Percentiles rank a stretch among this genome's conserved stretches.
Evolutionary conservation across 2,888 invertebrate species (phyloP).

Genomic region (Epinotia demarniana): DNA sequence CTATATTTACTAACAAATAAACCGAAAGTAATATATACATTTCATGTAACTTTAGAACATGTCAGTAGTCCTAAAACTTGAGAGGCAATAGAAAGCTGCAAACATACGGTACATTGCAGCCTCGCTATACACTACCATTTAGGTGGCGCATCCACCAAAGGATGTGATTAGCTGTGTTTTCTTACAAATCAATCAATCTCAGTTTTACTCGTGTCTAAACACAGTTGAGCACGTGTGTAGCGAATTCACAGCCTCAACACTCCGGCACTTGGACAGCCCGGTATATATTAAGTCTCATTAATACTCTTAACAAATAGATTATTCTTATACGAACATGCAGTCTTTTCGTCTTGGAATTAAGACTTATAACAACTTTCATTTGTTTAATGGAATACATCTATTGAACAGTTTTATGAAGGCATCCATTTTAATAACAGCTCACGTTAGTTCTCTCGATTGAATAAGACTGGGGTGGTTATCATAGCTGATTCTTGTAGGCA

Average conservation of each 20-base stretch:
- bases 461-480: neutral
- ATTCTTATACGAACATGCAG: slow-evolving; percentile 20
- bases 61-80: neutral
- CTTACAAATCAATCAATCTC: neutral
- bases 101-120: neutral
- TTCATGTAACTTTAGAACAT: neutral
- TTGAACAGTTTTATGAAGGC: neutral
- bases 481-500: neutral
- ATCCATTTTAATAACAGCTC: neutral
- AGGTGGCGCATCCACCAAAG: neutral
- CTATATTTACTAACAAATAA: neutral
- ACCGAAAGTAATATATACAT: neutral
- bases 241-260: neutral
- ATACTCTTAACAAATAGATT: neutral
- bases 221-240: neutral
- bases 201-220: neutral
- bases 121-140: neutral
- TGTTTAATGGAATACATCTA: neutral
- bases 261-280: neutral
- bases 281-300: neutral
- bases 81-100: neutral
- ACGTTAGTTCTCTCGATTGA: neutral
- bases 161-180: neutral
- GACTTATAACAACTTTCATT: neutral
- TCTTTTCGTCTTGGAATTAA: slow-evolving; percentile 20